phyloP scores from a whole-genome alignment of 2,113 vertebrate species.

The Aphelocoma coerulescens region DNA sequence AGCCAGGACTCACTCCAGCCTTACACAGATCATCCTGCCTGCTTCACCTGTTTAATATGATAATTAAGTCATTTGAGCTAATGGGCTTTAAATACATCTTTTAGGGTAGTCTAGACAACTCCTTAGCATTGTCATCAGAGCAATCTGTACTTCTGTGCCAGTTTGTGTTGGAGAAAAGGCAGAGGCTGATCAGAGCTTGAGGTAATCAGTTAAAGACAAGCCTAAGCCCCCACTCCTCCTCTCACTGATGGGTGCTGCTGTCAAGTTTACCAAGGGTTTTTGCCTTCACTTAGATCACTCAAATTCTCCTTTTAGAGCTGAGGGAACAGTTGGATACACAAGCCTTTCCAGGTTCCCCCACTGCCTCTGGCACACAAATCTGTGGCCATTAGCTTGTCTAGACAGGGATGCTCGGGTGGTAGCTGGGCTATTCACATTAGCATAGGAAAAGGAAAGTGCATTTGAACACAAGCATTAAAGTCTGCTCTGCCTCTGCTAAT shows the following conservation, averaged over 20 bases:
- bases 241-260: background rate
- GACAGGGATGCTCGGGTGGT: background rate
- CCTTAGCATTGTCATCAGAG: background rate
- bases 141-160: background rate
- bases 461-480: background rate
- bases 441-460: background rate
- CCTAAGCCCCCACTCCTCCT: background rate
- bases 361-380: background rate
- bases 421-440: background rate
- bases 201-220: background rate
- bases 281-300: background rate
- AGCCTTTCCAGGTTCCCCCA: background rate
- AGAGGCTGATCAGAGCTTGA: background rate
- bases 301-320: background rate
- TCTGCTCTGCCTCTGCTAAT: background rate
- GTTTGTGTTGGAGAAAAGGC: background rate
- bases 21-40: background rate
- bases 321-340: rapidly evolving
- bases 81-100: background rate
- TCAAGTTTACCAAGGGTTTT: background rate
- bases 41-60: background rate
- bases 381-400: background rate
- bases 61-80: background rate
- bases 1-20: background rate
- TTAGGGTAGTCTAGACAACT: background rate